Evolutionary conservation across 2,113 vertebrate genomes (phyloP).

Genomic region (Python bivittatus): DNA sequence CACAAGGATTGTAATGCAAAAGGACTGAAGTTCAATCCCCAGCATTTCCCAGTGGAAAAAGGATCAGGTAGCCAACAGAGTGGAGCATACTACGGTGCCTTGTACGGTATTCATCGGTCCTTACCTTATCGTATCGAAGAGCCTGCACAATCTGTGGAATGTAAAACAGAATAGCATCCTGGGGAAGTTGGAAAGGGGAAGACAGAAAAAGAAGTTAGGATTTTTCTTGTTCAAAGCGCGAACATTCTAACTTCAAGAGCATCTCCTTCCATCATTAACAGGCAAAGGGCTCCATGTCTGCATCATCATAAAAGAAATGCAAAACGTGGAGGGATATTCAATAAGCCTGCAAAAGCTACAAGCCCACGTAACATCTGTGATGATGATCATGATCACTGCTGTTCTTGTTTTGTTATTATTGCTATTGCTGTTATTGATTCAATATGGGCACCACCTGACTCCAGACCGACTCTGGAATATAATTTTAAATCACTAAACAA

Average conservation of each 20-base stretch:
- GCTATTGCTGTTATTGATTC: too few species aligned
- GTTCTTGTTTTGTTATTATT: too few species aligned
- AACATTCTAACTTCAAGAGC: neutral
- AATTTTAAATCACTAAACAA: too few species aligned
- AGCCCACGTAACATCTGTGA: neutral
- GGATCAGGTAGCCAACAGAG: neutral
- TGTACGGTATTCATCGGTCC: neutral
- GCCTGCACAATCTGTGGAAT: constrained; percentile 98
- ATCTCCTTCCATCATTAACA: neutral
- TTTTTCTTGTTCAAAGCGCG: neutral
- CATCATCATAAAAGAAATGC: too few species aligned
- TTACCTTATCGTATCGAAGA: constrained; percentile 95
- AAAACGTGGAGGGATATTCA: neutral
- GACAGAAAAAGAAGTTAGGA: neutral
- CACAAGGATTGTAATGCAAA: neutral
- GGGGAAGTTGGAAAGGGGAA: neutral
- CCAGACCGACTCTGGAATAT: too few species aligned
- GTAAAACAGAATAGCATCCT: constrained; percentile 98
- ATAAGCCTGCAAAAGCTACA: neutral
- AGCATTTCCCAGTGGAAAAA: neutral
- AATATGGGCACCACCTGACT: too few species aligned
- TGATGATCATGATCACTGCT: too few species aligned
- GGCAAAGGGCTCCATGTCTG: neutral
- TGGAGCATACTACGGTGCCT: neutral
- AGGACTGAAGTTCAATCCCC: neutral